Percentiles rank a stretch among this genome's conserved stretches.
Evolutionary conservation across 2,888 invertebrate genomes (phyloP).

Genomic region (Zonitis immaculata): DNA sequence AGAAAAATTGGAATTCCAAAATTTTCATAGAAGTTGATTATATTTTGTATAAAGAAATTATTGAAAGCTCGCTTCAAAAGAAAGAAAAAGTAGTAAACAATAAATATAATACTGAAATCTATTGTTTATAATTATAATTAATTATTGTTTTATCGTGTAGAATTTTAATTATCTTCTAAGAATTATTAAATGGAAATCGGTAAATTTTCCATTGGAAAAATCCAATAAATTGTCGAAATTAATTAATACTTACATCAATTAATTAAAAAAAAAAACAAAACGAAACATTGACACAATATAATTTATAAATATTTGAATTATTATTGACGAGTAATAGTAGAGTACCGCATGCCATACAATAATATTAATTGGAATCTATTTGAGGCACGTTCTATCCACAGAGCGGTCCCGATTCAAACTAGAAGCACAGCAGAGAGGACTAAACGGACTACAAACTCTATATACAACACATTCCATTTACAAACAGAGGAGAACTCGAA

Average conservation of each 20-base stretch:
- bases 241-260: neutral
- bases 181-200: neutral
- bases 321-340: no score
- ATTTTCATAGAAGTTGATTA: no score
- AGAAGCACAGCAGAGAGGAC: neutral
- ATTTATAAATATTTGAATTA: neutral
- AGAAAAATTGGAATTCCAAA: no score
- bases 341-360: neutral
- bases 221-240: neutral
- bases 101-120: neutral
- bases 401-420: conserved; percentile 1
- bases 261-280: no score
- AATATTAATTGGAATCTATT: neutral
- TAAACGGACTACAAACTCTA: neutral
- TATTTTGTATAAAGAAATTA: no score
- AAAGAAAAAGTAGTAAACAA: neutral
- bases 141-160: neutral
- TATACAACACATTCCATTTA: neutral
- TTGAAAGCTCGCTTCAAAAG: no score
- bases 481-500: neutral
- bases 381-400: neutral
- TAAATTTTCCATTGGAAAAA: neutral
- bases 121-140: neutral
- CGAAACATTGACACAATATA: neutral
- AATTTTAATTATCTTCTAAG: neutral